A percentile compares a stretch with the other conserved stretches of the same genome.
phyloP scores from a whole-genome alignment of 2,113 vertebrate species.

The Anser brachyrhynchus region DNA sequence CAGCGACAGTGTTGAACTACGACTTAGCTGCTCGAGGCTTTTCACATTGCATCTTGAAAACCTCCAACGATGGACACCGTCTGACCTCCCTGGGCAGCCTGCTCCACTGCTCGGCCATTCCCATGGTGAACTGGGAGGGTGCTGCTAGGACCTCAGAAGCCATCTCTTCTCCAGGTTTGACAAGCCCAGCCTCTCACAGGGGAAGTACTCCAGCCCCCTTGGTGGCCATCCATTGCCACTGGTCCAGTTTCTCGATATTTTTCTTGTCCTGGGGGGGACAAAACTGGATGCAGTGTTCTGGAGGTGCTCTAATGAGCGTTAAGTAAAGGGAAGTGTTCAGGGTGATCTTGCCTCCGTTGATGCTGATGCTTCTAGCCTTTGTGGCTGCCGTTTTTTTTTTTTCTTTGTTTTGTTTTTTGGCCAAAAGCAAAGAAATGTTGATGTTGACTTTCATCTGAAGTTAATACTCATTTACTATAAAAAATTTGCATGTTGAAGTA shows the following conservation, averaged over 20 bases:
- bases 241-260: neutral
- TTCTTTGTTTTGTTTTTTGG: no score
- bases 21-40: neutral
- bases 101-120: neutral
- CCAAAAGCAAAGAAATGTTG: neutral
- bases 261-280: neutral
- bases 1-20: neutral
- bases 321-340: neutral
- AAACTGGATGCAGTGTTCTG: neutral
- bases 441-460: neutral
- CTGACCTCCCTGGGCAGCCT: neutral
- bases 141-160: neutral
- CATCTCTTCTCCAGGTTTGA: neutral
- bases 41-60: neutral
- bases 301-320: neutral
- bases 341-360: rapidly evolving
- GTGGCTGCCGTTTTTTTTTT: neutral
- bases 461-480: neutral
- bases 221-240: neutral
- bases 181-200: neutral
- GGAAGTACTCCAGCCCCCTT: neutral
- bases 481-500: neutral
- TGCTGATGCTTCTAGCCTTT: neutral
- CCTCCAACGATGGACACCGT: neutral
- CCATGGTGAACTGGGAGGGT: rapidly evolving